Base-by-base conservation (phyloP, 2,888 invertebrate genomes). In the Epiperipatus broadwayi region DNA sequence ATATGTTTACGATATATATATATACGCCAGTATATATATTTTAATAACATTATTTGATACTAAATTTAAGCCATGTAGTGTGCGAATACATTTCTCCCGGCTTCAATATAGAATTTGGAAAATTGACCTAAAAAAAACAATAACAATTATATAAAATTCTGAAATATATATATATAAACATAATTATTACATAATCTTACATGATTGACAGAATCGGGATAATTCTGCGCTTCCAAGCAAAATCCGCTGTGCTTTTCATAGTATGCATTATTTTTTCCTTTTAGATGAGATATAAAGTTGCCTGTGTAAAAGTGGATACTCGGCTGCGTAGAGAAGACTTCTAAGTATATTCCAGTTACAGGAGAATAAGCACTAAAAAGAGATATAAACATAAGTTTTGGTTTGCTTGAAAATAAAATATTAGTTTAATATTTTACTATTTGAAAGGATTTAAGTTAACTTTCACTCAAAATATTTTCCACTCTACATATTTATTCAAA, bases 221-320 rank as follows among this genome's bases (percentile, higher is more conserved):
- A 89, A 54, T 81, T 80, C 60, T 91, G 89, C 0, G 89, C 79
- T 65, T 89, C 85, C 37, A 89, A 61, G 53, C 84, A 85, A 52
- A 89, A 73, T 2, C 78, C 78, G 1, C 76, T 76, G 50, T 81
- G 80, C 46, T 72, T 73, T 40, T 64, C 68, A 53, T 87, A 87
- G 10, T 53, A 50, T 0, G 69, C 66, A 1, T 74, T 73, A 4
- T 63, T 61, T 57, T 84, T 85, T 1, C 85, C 87, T 5, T 53
- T 43, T 21, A 78, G 55, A 5, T n/a, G 14, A 5, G 15, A 25
- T 34, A 60, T 46, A 39, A 51, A 56, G 54, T 83, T 81, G 0
- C 74, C 70, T 0, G 85, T 85, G 55, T 91, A 89, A 52, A 91
- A 75, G 57, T 89, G 87, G 40, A 89, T 68, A 1, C 85, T 87